Base-by-base conservation (phyloP, 2,888 invertebrate species). In the Pilophorus perplexus region DNA sequence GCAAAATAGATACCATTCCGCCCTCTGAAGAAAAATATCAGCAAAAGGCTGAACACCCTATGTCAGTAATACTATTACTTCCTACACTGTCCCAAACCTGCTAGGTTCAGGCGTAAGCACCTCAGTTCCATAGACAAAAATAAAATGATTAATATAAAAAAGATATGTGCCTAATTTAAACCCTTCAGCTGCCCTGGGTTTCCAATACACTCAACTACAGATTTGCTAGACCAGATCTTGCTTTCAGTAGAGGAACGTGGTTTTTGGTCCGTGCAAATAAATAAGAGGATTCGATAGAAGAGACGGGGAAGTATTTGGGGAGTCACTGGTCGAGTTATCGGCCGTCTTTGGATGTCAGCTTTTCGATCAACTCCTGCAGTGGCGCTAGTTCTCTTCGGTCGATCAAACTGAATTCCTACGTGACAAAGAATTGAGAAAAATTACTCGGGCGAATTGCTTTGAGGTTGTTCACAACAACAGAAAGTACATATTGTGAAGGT, bases 351-450 rank as follows among this genome's bases (percentile, higher is more conserved):
- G 91, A 89, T 52, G 93, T 92, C 74, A 94, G 82, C 80, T 93
- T 93, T 78, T 98, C 96, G 79, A 99, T 98, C 73, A 98, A 84
- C 79, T 98, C 97, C 79, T 97, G 95, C 72, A 98, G 83, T 62
- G 98, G 98, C 71, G 95, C 96, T 79, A 98, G 81, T 81, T 99
- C 98, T 76, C 94, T 85, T 74, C 93, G 85, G 78, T 98, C 97
- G 77, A 99, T 97, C 76, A 99, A 83, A 80, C 88, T 90, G 80
- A 99, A 99, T 81, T 99, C 98, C 87, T 97, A 37, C 14, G 37
- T 37, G 16, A 42, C 10, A 33, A 28, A 52, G n/a, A n/a, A n/a
- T n/a, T n/a, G n/a, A n/a, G n/a, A n/a, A n/a, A n/a, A n/a, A n/a
- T n/a, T n/a, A n/a, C n/a, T n/a, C n/a, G n/a, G n/a, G n/a, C n/a